Conservation (phyloP, 1,140 invertebrate species). For the Lordiphosa mommai region DNA sequence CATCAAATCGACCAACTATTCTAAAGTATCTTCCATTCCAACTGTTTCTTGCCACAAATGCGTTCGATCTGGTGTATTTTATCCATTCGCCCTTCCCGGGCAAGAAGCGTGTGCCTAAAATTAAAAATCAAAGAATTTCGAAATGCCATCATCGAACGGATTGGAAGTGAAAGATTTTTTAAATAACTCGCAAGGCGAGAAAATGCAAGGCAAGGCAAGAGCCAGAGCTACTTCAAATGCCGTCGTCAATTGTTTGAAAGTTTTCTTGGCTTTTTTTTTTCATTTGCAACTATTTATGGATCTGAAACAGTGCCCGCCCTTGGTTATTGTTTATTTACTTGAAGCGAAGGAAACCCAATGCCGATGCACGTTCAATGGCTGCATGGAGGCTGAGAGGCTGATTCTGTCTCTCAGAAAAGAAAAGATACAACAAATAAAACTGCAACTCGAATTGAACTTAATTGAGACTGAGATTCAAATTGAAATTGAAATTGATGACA, state of each 20-base stretch:
- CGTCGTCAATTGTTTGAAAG: slow-evolving; percentile 58
- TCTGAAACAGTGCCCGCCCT: slow-evolving; percentile 24
- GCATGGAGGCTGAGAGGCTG: not conserved
- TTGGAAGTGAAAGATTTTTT: not conserved
- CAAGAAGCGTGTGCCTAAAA: too few species aligned
- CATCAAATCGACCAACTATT: too few species aligned
- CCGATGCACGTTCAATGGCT: slow-evolving; percentile 51
- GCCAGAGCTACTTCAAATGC: slow-evolving; percentile 59
- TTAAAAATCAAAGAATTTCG: not conserved
- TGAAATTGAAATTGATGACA: slow-evolving; percentile 39
- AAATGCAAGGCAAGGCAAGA: slow-evolving; percentile 4
- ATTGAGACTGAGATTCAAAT: slow-evolving; percentile 38
- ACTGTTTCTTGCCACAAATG: too few species aligned
- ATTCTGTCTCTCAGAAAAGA: slow-evolving; percentile 14
- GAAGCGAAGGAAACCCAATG: slow-evolving; percentile 36
- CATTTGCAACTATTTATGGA: slow-evolving; percentile 61
- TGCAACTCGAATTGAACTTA: slow-evolving; percentile 61
- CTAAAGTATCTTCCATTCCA: too few species aligned
- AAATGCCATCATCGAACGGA: slow-evolving; percentile 1
- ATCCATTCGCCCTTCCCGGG: too few species aligned
- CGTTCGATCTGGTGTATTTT: too few species aligned
- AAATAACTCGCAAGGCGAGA: slow-evolving; percentile 1
- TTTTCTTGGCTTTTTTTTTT: slow-evolving; percentile 16
- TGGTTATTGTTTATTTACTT: slow-evolving; percentile 45
- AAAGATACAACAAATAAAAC: slow-evolving; percentile 3